Percentiles rank a stretch among this genome's conserved stretches.
Evolutionary conservation across 2,113 vertebrate genomes (phyloP).

Genomic region (Myxocyprinus asiaticus): DNA sequence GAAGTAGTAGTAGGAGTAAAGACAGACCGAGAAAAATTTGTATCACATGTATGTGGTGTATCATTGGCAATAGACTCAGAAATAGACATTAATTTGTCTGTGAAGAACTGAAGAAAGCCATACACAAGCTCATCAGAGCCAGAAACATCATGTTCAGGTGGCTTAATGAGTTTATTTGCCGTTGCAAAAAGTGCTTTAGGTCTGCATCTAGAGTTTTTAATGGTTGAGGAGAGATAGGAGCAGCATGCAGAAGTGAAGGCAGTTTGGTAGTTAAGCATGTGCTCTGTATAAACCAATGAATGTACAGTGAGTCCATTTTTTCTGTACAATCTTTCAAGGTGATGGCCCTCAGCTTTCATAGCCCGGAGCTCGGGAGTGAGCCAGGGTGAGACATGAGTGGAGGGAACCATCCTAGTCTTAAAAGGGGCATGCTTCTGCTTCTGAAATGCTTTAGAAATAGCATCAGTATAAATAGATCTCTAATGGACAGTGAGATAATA

Average conservation of each 20-base stretch:
- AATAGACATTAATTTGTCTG: background rate
- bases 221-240: too few species aligned
- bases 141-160: background rate
- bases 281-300: too few species aligned
- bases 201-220: background rate
- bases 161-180: background rate
- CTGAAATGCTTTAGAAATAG: too few species aligned
- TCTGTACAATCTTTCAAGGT: too few species aligned
- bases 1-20: too few species aligned
- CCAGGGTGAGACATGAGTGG: too few species aligned
- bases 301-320: conserved; percentile 42
- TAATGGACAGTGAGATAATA: background rate
- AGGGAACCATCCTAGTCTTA: too few species aligned
- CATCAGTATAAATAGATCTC: background rate
- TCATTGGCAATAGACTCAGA: background rate
- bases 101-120: background rate
- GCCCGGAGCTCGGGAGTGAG: background rate
- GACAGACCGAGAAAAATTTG: too few species aligned
- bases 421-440: too few species aligned
- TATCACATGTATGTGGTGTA: too few species aligned
- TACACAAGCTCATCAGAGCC: background rate
- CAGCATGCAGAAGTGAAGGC: too few species aligned
- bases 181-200: background rate
- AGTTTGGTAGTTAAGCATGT: too few species aligned
- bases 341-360: background rate